These are phyloP conservation scores for Dysdera silvatica DNA, from an alignment of 1,140 invertebrate species.

Conservation along the genomic window DNA sequence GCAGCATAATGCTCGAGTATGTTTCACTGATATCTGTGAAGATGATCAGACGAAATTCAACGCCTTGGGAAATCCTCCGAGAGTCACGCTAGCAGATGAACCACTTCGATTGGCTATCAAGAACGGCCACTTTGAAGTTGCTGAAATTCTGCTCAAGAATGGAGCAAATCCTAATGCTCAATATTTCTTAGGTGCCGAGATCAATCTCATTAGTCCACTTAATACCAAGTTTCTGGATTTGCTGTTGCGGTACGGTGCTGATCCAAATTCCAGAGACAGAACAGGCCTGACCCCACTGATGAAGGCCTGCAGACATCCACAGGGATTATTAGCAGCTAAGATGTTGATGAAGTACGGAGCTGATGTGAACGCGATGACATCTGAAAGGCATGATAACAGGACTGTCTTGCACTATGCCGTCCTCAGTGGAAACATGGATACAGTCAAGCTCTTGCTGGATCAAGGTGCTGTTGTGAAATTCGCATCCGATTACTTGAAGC, in stretches of 20 bases:
- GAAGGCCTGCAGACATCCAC: conserved; percentile 69
- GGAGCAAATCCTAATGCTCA: conserved; percentile 54
- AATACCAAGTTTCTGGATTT: conserved; percentile 73
- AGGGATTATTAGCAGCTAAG: conserved; percentile 67
- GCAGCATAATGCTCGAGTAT: conserved; percentile 67
- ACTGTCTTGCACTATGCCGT: conserved; percentile 83
- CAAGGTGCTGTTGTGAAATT: conserved; percentile 65
- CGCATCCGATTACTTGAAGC: conserved; percentile 60
- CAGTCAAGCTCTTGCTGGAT: conserved; percentile 70
- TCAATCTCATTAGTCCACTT: conserved; percentile 67
- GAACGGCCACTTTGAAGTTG: conserved; percentile 72
- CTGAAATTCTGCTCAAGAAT: conserved; percentile 58
- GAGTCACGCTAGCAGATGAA: conserved; percentile 54
- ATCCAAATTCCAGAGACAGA: conserved; percentile 74
- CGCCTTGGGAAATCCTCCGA: conserved; percentile 34
- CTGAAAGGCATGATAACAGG: conserved; percentile 65
- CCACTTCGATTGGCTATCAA: conserved; percentile 71
- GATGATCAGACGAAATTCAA: conserved; percentile 26
- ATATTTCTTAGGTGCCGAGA: conserved; percentile 83
- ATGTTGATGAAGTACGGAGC: conserved; percentile 68
- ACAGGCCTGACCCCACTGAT: conserved; percentile 77
- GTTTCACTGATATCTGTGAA: conserved; percentile 50
- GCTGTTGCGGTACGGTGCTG: conserved; percentile 70
- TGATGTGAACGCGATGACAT: conserved; percentile 68
- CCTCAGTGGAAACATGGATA: conserved; percentile 63